Percentiles rank a stretch among this genome's conserved stretches.
These are phyloP conservation scores for Sebastes baramenuke DNA, from an alignment of 2,797 vertebrate genomes.

Conservation along the genomic window DNA sequence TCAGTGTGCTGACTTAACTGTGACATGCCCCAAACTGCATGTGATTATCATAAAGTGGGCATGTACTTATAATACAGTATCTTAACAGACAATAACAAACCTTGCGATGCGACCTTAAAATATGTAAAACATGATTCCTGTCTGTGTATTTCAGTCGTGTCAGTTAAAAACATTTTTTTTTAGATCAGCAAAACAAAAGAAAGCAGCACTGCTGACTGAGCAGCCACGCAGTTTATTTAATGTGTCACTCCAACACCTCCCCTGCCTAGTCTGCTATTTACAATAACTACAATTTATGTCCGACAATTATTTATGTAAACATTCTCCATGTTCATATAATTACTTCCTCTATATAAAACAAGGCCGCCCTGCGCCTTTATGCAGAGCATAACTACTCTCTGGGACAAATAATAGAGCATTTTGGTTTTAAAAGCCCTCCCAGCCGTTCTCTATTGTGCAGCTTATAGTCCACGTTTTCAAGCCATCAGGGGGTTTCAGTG, in stretches of 20 bases:
- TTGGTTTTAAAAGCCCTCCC: slow-evolving; percentile 17
- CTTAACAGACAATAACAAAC: neutral
- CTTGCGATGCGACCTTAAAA: neutral
- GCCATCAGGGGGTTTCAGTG: neutral
- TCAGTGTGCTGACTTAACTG: no score
- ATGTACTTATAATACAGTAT: neutral
- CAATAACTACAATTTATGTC: neutral
- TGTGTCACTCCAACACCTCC: slow-evolving; percentile 15
- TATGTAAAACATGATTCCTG: neutral
- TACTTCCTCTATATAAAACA: slow-evolving; percentile 10
- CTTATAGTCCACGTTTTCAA: slow-evolving; percentile 1
- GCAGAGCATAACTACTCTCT: neutral
- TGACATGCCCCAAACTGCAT: no score
- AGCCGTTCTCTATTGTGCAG: slow-evolving; percentile 15
- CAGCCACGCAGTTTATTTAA: neutral
- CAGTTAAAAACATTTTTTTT: neutral
- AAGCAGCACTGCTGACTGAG: slow-evolving; percentile 28
- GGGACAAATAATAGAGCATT: neutral
- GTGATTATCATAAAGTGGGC: no score
- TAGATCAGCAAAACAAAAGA: slow-evolving; percentile 29
- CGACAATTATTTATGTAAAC: slow-evolving; percentile 10
- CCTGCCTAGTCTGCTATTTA: neutral
- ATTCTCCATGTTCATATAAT: slow-evolving; percentile 19
- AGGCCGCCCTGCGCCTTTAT: neutral
- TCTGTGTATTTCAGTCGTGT: neutral